Conservation (phyloP, 2,888 invertebrate genomes). For the Orthosia incerta region DNA sequence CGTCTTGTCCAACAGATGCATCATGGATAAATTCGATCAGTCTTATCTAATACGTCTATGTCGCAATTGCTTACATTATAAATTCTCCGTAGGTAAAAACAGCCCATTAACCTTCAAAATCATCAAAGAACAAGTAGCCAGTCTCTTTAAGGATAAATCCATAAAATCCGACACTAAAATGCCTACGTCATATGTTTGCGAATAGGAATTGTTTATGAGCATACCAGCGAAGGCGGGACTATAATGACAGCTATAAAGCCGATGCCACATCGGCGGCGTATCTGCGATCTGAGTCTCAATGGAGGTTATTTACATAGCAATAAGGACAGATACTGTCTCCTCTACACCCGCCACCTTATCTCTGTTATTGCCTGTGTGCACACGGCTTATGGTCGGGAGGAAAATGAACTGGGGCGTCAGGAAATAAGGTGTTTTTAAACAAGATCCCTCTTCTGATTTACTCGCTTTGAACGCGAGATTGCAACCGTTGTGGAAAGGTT, state of each 20-base stretch:
- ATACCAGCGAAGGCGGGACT: slow-evolving; percentile 63
- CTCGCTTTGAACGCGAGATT: slow-evolving; percentile 74
- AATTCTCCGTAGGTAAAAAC: slow-evolving; percentile 38
- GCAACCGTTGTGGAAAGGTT: slow-evolving; percentile 60
- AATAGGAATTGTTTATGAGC: slow-evolving; percentile 68
- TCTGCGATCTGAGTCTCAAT: slow-evolving; percentile 86
- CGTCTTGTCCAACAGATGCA: not conserved
- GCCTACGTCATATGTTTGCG: slow-evolving; percentile 66
- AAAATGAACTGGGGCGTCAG: slow-evolving; percentile 84
- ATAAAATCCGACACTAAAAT: slow-evolving; percentile 66
- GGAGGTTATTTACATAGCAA: slow-evolving; percentile 90
- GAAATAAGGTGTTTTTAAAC: slow-evolving; percentile 84
- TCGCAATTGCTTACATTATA: slow-evolving; percentile 42
- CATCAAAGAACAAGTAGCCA: slow-evolving; percentile 56
- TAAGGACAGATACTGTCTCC: slow-evolving; percentile 85
- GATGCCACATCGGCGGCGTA: slow-evolving; percentile 87
- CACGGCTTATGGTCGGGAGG: slow-evolving; percentile 86
- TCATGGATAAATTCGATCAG: not conserved
- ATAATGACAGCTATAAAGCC: slow-evolving; percentile 83
- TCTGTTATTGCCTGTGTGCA: slow-evolving; percentile 86
- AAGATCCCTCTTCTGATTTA: slow-evolving; percentile 79
- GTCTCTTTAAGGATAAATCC: slow-evolving; percentile 60
- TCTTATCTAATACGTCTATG: not conserved
- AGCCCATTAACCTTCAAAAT: slow-evolving; percentile 46
- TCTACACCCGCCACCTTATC: slow-evolving; percentile 82